Percentiles rank a stretch among this genome's conserved stretches.
These are phyloP conservation scores for Drosophila albomicans DNA, from an alignment of 1,140 invertebrate species.

Conservation along the genomic window DNA sequence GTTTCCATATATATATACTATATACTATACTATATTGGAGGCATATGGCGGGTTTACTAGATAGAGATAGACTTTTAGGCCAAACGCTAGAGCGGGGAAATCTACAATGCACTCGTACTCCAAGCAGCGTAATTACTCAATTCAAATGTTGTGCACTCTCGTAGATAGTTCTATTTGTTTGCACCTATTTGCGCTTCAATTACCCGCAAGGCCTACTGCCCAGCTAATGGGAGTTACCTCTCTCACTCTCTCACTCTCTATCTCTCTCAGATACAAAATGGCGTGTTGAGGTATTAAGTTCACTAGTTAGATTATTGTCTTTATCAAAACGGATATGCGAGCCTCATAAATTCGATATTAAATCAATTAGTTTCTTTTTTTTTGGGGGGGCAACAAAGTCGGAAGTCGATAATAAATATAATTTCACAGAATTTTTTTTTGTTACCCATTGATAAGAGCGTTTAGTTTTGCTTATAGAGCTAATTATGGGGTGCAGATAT, in stretches of 20 bases:
- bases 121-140: constrained; percentile 63
- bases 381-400: neutral
- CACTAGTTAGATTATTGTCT: neutral
- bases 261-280: constrained; percentile 26
- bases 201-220: constrained; percentile 30
- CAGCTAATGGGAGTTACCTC: constrained; percentile 4
- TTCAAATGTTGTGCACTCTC: constrained; percentile 41
- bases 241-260: too few species aligned
- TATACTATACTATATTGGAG: constrained; percentile 11
- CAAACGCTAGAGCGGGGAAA: constrained; percentile 15
- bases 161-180: constrained; percentile 46
- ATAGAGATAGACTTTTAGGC: constrained; percentile 20
- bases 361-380: neutral
- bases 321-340: constrained; percentile 6
- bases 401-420: constrained; percentile 23
- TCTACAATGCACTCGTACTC: constrained; percentile 22
- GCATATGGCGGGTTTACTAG: neutral
- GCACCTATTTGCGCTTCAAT: constrained; percentile 43
- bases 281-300: constrained; percentile 10
- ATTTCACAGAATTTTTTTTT: neutral
- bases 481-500: neutral
- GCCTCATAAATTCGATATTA: neutral
- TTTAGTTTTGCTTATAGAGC: neutral
- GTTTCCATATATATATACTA: constrained; percentile 35
- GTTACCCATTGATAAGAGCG: neutral